Evolutionary conservation across 2,888 invertebrate species (phyloP).

Genomic region (Pandemis corylana): DNA sequence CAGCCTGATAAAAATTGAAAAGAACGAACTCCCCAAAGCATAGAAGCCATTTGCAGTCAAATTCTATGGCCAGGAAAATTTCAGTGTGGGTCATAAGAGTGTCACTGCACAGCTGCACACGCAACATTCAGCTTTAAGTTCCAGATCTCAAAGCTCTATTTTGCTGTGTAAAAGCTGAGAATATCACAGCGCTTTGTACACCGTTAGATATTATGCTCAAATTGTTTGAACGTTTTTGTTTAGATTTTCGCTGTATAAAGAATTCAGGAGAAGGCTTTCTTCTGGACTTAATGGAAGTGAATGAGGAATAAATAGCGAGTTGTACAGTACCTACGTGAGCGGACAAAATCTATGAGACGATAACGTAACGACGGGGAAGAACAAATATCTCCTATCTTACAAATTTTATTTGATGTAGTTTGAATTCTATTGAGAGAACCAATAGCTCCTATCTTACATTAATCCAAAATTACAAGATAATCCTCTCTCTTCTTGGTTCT

Average conservation of each 20-base stretch:
- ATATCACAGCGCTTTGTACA: slow-evolving; percentile 5
- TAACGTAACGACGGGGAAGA: too few species aligned
- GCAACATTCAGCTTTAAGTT: background rate
- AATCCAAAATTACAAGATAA: too few species aligned
- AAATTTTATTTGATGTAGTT: too few species aligned
- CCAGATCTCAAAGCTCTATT: background rate
- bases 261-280: background rate
- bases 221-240: background rate
- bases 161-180: background rate
- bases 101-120: background rate
- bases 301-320: background rate
- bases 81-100: slow-evolving; percentile 13
- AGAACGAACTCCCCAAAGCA: slow-evolving; percentile 4
- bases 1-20: background rate
- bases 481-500: too few species aligned
- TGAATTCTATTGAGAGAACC: too few species aligned
- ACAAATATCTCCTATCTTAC: too few species aligned
- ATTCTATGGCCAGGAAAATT: slow-evolving; percentile 31
- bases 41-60: slow-evolving; percentile 34
- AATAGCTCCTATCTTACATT: too few species aligned
- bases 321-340: too few species aligned
- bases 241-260: background rate
- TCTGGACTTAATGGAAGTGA: background rate
- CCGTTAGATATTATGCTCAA: slow-evolving; percentile 5
- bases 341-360: too few species aligned